A percentile compares a stretch with the other conserved stretches of the same genome.
Conservation (phyloP, 1,140 invertebrate genomes). For the Dufourea novaeangliae region DNA sequence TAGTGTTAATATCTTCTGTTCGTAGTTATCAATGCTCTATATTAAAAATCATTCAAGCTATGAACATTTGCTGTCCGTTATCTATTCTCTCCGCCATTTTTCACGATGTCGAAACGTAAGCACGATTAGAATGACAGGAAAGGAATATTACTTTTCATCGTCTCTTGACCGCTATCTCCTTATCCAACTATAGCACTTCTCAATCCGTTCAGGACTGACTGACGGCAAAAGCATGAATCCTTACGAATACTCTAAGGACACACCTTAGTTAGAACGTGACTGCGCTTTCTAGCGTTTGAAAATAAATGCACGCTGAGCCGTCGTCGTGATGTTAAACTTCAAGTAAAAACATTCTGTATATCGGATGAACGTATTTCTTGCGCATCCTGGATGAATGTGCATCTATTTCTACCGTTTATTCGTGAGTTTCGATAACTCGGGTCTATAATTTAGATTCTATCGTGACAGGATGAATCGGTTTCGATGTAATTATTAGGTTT, state of each 20-base stretch:
- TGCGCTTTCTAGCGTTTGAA: conserved; percentile 15
- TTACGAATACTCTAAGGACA: conserved; percentile 13
- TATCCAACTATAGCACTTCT: conserved; percentile 7
- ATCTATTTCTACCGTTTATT: background rate
- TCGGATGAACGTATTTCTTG: background rate
- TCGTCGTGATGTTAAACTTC: background rate
- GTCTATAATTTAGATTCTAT: too few relatives aligned
- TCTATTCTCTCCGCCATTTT: background rate
- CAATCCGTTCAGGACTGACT: background rate
- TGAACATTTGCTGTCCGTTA: background rate
- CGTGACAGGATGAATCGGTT: too few relatives aligned
- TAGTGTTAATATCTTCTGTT: too few relatives aligned
- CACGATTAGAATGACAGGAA: conserved; percentile 10
- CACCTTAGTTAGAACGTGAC: conserved; percentile 40
- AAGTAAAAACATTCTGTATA: background rate
- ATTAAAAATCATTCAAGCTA: too few relatives aligned
- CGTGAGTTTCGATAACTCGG: background rate
- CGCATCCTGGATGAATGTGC: background rate
- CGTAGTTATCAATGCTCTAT: too few relatives aligned
- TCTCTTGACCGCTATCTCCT: background rate
- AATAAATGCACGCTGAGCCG: conserved; percentile 23
- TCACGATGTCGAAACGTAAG: conserved; percentile 13
- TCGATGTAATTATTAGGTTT: too few relatives aligned
- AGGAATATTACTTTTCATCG: conserved; percentile 16
- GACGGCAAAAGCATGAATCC: conserved; percentile 9